A percentile compares a stretch with the other conserved stretches of the same genome.
Evolutionary conservation across 2,888 invertebrate genomes (phyloP).

Genomic region (Drosophila mayaguana): DNA sequence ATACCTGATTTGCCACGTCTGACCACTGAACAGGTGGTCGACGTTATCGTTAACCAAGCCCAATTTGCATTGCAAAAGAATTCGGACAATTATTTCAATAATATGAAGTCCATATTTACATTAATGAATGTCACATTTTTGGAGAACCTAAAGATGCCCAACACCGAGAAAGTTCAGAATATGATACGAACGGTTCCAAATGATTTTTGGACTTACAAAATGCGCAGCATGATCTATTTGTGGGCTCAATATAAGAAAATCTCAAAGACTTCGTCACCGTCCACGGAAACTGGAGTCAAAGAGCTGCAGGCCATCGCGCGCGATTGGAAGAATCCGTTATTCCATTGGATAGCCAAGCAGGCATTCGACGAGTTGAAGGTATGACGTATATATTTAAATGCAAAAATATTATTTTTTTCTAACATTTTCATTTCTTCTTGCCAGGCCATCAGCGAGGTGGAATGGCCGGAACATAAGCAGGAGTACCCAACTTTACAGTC

Average conservation of each 20-base stretch:
- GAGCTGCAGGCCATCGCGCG: conserved; percentile 53
- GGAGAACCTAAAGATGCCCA: conserved; percentile 54
- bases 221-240: conserved; percentile 66
- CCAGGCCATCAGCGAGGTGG: conserved; percentile 67
- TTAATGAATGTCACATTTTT: conserved; percentile 65
- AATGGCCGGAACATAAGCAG: conserved; percentile 65
- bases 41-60: conserved; percentile 54
- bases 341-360: conserved; percentile 66
- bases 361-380: conserved; percentile 67
- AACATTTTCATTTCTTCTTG: background rate
- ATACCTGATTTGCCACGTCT: conserved; percentile 63
- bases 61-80: conserved; percentile 61
- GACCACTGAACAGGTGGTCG: conserved; percentile 60
- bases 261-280: conserved; percentile 41
- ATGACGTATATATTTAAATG: background rate
- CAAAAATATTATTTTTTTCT: background rate
- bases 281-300: conserved; percentile 44
- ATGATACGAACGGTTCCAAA: conserved; percentile 64
- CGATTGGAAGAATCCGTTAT: conserved; percentile 63
- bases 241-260: conserved; percentile 62
- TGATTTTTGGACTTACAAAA: conserved; percentile 59
- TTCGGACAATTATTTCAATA: conserved; percentile 64
- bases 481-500: conserved; percentile 44
- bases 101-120: conserved; percentile 64
- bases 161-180: conserved; percentile 56